Evolutionary conservation across 1,140 invertebrate species (phyloP), one percentile per base, ranked within the genome.

Genomic region (Lepidostoma basale): DNA sequence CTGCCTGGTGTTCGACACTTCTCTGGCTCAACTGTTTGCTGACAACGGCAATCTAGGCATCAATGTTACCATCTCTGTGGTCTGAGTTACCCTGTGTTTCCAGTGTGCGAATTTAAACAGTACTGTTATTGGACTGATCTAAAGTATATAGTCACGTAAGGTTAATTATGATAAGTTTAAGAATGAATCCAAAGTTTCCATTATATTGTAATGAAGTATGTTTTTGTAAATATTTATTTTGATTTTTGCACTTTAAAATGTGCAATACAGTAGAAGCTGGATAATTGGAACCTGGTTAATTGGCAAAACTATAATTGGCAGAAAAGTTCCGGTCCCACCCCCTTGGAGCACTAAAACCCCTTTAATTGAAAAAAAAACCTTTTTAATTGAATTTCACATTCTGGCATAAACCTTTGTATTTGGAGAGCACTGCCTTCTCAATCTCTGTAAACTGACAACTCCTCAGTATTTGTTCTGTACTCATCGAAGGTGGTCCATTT

Each of bases 1-100:
- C 84, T 99, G 98, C 82, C 88, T 99, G 49, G 96, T 99, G 40
- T 99, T 99, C 84, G 98, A 99, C 80, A 98, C 97, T 23, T 95
- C 93, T 59, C 96, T 98, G 79, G 98, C 98, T 63, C 95, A 98
- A 81, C 84, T 98, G 40, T 99, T 99, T 87, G 96, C 98, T 16
- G 98, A 99, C 79, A 98, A 98, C 84, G 98, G 97, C 4, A 99
- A 99, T 84, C 87, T 99, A 63, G 98, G 97, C 72, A 99, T 99
- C 74, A 99, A 99, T 85, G 98, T 99, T 69, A 99, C 98, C 76
- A 99, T 99, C 80, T 96, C 93, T 67, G 90, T 93, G 87, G 90
- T 91, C 81, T 92, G 79, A 81, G 75, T 75, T 16, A 22, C 10
- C 9, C n/a, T 9, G 49, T 54, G 23, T n/a, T 39, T 39, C 36